Percentiles rank a stretch among this genome's conserved stretches.
These are phyloP conservation scores for Steinernema feltiae DNA, from an alignment of 1,140 invertebrate genomes.

Conservation along the genomic window DNA sequence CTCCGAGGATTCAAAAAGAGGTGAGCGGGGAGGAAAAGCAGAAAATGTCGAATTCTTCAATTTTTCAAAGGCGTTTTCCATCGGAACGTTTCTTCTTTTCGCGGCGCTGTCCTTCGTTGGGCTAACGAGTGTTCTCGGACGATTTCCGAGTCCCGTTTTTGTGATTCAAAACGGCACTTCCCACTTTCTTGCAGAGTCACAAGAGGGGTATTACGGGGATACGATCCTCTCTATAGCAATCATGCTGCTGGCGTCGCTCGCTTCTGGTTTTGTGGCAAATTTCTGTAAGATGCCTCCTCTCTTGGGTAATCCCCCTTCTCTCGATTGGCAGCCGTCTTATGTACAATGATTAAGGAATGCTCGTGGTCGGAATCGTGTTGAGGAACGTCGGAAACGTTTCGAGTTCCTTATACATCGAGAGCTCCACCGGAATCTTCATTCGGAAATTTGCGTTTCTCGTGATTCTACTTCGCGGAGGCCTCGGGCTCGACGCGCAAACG, in stretches of 20 bases:
- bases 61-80: not conserved
- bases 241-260: constrained; percentile 5
- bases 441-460: constrained; percentile 60
- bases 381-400: constrained; percentile 69
- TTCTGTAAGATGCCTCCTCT: not conserved
- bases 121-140: not conserved
- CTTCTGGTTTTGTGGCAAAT: not conserved
- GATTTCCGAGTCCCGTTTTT: not conserved
- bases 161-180: not conserved
- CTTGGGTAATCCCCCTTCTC: constrained; percentile 6
- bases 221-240: constrained; percentile 7
- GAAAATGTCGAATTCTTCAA: no score
- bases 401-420: constrained; percentile 53
- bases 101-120: not conserved
- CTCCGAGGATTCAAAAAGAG: no score
- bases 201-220: not conserved
- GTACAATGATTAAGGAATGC: constrained; percentile 68
- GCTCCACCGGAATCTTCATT: constrained; percentile 31
- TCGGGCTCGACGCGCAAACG: constrained; percentile 79
- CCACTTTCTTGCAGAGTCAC: not conserved
- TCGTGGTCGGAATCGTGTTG: constrained; percentile 71
- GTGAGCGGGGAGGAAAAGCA: no score
- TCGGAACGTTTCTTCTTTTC: not conserved
- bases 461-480: constrained; percentile 80
- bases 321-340: not conserved